phyloP scores from a whole-genome alignment of 2,113 vertebrate genomes.

The Myotis brandtii region DNA sequence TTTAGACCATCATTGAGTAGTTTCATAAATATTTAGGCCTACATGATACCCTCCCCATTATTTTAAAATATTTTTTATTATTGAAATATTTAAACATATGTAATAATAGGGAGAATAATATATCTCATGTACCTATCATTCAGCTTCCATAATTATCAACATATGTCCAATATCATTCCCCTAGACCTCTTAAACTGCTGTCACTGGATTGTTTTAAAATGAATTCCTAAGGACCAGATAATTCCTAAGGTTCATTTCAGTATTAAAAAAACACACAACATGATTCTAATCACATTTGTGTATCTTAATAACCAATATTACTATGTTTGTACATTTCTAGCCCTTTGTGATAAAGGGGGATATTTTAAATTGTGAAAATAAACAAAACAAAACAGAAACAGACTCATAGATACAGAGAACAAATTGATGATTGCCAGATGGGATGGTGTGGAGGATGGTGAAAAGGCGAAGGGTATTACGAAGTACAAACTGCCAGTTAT shows the following conservation, averaged over 20 bases:
- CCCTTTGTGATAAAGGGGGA: background rate
- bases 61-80: slow-evolving; percentile 12
- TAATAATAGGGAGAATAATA: background rate
- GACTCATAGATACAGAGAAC: background rate
- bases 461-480: background rate
- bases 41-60: background rate
- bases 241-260: background rate
- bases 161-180: background rate
- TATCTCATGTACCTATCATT: background rate
- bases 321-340: background rate
- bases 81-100: background rate
- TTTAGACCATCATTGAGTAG: background rate
- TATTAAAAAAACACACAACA: background rate
- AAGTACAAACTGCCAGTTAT: background rate
- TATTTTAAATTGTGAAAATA: slow-evolving; percentile 39
- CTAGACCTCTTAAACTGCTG: background rate
- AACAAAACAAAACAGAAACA: background rate
- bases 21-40: slow-evolving; percentile 4
- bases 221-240: background rate
- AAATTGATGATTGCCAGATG: background rate
- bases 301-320: background rate
- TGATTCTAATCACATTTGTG: background rate
- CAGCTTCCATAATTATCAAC: background rate
- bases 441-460: background rate
- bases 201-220: background rate